Conservation (phyloP, 2,113 vertebrate species). For the Amblyopsis rosae region DNA sequence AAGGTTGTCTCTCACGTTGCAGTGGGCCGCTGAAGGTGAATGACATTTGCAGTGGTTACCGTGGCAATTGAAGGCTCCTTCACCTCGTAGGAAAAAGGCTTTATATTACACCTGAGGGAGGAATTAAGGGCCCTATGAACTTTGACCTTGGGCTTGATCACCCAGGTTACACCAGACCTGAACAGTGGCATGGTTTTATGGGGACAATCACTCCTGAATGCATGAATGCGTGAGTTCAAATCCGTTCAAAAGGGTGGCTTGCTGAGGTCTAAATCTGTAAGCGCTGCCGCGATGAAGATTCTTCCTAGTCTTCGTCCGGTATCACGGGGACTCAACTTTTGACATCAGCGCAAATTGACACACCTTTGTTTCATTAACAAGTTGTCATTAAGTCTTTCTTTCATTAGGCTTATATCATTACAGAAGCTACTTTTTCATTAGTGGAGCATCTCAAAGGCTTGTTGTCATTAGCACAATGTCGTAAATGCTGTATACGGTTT, state of each 20-base stretch:
- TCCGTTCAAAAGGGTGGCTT: slow-evolving; percentile 44
- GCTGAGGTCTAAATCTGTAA: slow-evolving; percentile 32
- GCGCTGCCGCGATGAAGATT: slow-evolving; percentile 24
- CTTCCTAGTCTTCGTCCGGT: not conserved
- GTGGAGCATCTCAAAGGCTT: slow-evolving; percentile 48
- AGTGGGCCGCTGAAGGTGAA: slow-evolving; percentile 50
- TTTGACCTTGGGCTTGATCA: slow-evolving; percentile 73
- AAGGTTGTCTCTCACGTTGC: slow-evolving; percentile 10
- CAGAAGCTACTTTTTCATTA: slow-evolving; percentile 47
- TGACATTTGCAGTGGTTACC: slow-evolving; percentile 46
- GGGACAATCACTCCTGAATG: slow-evolving; percentile 50
- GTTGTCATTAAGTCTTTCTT: slow-evolving; percentile 56
- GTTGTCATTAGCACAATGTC: slow-evolving; percentile 61
- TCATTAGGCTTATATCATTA: slow-evolving; percentile 55
- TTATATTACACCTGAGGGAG: slow-evolving; percentile 70
- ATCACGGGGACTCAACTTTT: slow-evolving; percentile 21
- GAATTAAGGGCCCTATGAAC: slow-evolving; percentile 62
- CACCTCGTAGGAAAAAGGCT: slow-evolving; percentile 34
- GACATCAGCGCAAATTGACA: slow-evolving; percentile 32
- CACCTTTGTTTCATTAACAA: slow-evolving; percentile 62
- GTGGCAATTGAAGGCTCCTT: slow-evolving; percentile 45
- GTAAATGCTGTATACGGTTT: slow-evolving; percentile 58
- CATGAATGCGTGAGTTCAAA: slow-evolving; percentile 36
- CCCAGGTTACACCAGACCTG: slow-evolving; percentile 47
- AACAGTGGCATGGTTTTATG: slow-evolving; percentile 26